phyloP scores from a whole-genome alignment of 2,888 invertebrate species.

The Chrysolina haemoptera region DNA sequence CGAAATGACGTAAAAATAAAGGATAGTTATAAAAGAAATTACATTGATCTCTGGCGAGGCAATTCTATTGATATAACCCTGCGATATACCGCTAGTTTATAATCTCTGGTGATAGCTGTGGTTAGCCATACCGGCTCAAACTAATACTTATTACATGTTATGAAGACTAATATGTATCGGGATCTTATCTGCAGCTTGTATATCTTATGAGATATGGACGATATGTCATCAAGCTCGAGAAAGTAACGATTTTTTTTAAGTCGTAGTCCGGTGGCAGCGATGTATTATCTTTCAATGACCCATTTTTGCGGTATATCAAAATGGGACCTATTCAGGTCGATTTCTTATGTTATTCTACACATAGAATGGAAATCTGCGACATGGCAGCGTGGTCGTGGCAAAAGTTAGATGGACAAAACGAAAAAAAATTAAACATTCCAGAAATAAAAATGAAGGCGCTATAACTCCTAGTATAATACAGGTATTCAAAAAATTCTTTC shows the following conservation, averaged over 20 bases:
- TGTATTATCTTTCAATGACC: no score
- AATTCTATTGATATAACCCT: not conserved
- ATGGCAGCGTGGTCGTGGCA: no score
- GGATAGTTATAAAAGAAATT: not conserved
- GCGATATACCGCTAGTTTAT: not conserved
- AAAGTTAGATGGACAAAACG: no score
- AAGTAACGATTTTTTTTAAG: not conserved
- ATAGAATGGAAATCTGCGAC: no score
- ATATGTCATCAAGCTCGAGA: not conserved
- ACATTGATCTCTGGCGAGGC: not conserved
- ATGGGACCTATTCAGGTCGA: no score
- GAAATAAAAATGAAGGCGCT: no score
- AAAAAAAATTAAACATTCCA: no score
- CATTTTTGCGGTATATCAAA: no score
- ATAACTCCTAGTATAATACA: no score
- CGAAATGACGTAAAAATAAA: conserved; percentile 5
- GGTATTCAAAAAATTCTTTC: no score
- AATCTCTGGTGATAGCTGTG: conserved; percentile 2
- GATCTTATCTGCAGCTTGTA: conserved; percentile 6
- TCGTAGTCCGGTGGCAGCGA: no score
- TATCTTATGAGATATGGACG: not conserved
- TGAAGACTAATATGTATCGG: not conserved
- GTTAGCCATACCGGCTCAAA: not conserved
- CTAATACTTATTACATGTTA: not conserved
- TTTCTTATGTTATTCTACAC: no score